Evolutionary conservation across 1,140 invertebrate genomes (phyloP).

Genomic region (Mya arenaria): DNA sequence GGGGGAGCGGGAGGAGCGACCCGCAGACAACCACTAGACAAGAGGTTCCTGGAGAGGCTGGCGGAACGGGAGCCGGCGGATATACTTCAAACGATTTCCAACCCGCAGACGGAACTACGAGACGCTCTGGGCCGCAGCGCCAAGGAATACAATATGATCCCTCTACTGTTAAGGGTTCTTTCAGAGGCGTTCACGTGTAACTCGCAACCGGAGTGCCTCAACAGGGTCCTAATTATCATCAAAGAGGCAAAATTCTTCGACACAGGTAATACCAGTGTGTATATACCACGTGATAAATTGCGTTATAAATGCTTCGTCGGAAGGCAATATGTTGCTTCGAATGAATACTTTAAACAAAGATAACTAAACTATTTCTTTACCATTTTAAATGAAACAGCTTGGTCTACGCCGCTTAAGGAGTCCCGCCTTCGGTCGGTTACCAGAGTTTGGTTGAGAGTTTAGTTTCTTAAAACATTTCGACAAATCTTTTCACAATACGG

Average conservation of each 20-base stretch:
- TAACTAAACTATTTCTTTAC: too few species aligned
- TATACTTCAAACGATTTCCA: conserved; percentile 22
- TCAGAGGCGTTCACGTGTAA: conserved; percentile 33
- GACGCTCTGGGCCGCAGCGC: conserved; percentile 9
- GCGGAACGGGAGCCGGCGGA: conserved; percentile 9
- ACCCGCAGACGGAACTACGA: conserved; percentile 9
- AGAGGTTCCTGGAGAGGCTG: conserved; percentile 5
- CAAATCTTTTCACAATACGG: too few species aligned
- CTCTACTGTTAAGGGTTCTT: conserved; percentile 19
- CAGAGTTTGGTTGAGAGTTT: too few species aligned
- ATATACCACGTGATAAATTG: too few species aligned
- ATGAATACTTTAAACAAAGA: too few species aligned
- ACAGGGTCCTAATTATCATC: conserved; percentile 29
- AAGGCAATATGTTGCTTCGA: too few species aligned
- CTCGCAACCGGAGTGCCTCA: conserved; percentile 17
- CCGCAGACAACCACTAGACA: not conserved
- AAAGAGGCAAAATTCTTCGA: conserved; percentile 36
- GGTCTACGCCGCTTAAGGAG: too few species aligned
- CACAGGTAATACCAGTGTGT: too few species aligned
- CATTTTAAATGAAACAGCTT: too few species aligned
- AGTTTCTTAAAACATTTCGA: too few species aligned
- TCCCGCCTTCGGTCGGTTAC: too few species aligned
- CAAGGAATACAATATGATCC: not conserved
- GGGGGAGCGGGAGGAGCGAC: not conserved
- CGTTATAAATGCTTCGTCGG: too few species aligned